phyloP scores from a whole-genome alignment of 2,888 invertebrate genomes.

The Sinelater perroti region DNA sequence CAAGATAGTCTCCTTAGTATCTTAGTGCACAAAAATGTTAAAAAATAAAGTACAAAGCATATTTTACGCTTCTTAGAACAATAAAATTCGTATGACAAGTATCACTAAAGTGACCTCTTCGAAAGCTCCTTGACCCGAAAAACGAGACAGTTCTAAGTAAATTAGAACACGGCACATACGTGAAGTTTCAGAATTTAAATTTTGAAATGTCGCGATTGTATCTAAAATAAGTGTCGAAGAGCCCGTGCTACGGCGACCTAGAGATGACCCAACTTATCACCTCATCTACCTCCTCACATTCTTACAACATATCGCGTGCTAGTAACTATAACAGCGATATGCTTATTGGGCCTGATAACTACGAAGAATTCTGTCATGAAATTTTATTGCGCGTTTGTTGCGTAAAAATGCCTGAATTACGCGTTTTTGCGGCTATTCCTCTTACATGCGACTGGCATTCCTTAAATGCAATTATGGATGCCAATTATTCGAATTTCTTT shows the following conservation, averaged over 20 bases:
- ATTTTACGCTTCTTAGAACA: slow-evolving; percentile 21
- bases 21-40: too few species aligned
- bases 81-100: slow-evolving; percentile 26
- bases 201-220: slow-evolving; percentile 34
- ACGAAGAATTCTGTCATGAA: slow-evolving; percentile 48
- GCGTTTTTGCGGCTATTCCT: slow-evolving; percentile 44
- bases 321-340: slow-evolving; percentile 44
- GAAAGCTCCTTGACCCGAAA: slow-evolving; percentile 18
- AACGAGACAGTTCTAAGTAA: slow-evolving; percentile 25
- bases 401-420: slow-evolving; percentile 46
- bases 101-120: slow-evolving; percentile 14
- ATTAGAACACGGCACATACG: slow-evolving; percentile 25
- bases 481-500: slow-evolving; percentile 46
- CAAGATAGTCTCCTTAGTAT: too few species aligned
- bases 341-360: slow-evolving; percentile 47
- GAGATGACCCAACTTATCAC: slow-evolving; percentile 38
- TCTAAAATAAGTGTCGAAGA: slow-evolving; percentile 37
- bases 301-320: slow-evolving; percentile 44
- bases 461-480: slow-evolving; percentile 46
- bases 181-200: slow-evolving; percentile 36
- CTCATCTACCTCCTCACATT: slow-evolving; percentile 40
- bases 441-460: slow-evolving; percentile 45
- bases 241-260: slow-evolving; percentile 35
- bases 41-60: too few species aligned
- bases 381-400: slow-evolving; percentile 47